Evolutionary conservation across 37 sponge, comb jelly and placozoan genomes (phyloP), one percentile per base, ranked within the genome.

Genomic region (Chondrosia reniformis): DNA sequence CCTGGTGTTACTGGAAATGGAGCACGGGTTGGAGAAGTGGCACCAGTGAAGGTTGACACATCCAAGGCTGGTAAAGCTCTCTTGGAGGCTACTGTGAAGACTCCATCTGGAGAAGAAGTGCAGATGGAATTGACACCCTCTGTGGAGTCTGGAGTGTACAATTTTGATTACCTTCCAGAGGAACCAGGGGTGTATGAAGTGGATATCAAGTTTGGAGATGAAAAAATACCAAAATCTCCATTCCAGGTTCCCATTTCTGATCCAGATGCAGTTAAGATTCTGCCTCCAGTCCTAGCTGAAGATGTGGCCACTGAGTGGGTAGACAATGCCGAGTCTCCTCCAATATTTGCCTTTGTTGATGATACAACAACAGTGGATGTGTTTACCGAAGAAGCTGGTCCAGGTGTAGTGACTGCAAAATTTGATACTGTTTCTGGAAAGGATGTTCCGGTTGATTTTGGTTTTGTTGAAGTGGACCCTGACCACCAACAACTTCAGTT

Each of bases 1-100:
- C 84, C 93, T 33, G 99, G 99, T 1, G 39, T 98, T 24, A 93
- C 98, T 27, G 90, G 96, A 21, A 67, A 79, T 54, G 96, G 96
- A 10, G 86, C 93, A 28, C 44, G 66, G 2, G 84, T 81, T 30
- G 87, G 89, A 9, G 49, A 79, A 30, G 84, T 87, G 57, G 89
- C 93, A 22, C 37, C 71, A 72, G 86, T 93, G 3, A 71, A 80
- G 41, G 85, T 96, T 17, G 96, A 96, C 83, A 84, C 92, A 15
- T 13, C 81, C 3, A 78, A 87, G 9, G 83, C 92, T 45, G 96
- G 96, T 2, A 84, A 69, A 13, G 89, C 84, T 0, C 89, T 87
- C n/a, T 74, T 91, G 33, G 74, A 78, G 46, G 87, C 81, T 21
- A 76, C 41, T 57, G 88, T 96, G 28, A 86, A 64, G 1, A 54